These are phyloP conservation scores for Proctacanthus coquilletti DNA, from an alignment of 1,140 invertebrate genomes.

Conservation along the genomic window DNA sequence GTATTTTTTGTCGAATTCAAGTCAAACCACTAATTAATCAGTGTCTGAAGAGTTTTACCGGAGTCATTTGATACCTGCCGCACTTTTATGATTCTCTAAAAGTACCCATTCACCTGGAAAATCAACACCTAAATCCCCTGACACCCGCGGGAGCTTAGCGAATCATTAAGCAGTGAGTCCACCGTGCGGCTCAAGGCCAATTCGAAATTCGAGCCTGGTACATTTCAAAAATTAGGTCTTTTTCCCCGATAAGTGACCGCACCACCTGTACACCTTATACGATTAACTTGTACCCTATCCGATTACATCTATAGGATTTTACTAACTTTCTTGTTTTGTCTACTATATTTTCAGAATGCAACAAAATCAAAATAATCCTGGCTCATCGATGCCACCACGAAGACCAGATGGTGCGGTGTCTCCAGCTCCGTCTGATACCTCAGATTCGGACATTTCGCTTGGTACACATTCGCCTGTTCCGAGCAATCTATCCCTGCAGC, in stretches of 20 bases:
- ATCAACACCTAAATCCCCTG: no score
- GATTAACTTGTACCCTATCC: neutral
- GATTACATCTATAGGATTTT: slow-evolving; percentile 1
- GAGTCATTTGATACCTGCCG: no score
- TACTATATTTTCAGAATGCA: slow-evolving; percentile 20
- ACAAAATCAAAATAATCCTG: slow-evolving; percentile 25
- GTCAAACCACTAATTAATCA: no score
- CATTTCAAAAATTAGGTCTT: neutral
- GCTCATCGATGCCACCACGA: slow-evolving; percentile 16
- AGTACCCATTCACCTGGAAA: no score
- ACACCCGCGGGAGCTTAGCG: no score
- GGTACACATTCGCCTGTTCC: slow-evolving; percentile 37
- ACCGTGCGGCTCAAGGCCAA: no score
- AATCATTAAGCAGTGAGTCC: no score
- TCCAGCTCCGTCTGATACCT: slow-evolving; percentile 30
- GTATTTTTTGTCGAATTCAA: no score
- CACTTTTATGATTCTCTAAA: no score
- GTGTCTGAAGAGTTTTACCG: no score
- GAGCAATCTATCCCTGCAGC: slow-evolving; percentile 26
- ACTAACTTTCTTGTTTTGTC: no score
- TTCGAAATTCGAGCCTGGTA: no score
- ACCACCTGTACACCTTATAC: neutral
- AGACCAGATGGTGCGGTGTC: slow-evolving; percentile 23
- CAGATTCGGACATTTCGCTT: slow-evolving; percentile 36
- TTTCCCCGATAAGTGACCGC: neutral